These are phyloP conservation scores for Perca fluviatilis DNA, from an alignment of 2,113 vertebrate species.

Conservation along the genomic window DNA sequence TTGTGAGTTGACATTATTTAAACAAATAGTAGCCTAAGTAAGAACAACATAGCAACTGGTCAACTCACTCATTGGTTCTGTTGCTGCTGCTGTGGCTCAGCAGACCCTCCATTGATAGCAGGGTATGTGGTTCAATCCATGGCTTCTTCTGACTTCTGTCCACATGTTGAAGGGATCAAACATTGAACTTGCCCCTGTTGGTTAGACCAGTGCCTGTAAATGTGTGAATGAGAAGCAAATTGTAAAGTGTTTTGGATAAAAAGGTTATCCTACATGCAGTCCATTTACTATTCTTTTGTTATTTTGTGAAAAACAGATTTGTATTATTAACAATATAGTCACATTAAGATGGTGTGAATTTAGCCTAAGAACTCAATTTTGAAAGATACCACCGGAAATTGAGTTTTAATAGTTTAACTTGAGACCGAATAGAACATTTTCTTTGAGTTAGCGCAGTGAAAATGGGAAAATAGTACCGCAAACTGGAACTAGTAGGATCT, in stretches of 20 bases:
- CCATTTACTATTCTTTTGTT: background rate
- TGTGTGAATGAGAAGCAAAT: background rate
- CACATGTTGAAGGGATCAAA: background rate
- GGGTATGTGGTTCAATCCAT: background rate
- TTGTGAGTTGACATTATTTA: background rate
- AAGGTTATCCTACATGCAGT: background rate
- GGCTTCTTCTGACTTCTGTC: background rate
- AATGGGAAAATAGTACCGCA: conserved; percentile 9
- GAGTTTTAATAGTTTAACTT: background rate
- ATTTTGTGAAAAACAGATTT: too few species aligned
- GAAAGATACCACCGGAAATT: conserved; percentile 55
- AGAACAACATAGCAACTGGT: background rate
- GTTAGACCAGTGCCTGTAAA: background rate
- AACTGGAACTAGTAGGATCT: conserved; percentile 14
- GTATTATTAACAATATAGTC: too few species aligned
- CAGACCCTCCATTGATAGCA: background rate
- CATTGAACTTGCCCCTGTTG: background rate
- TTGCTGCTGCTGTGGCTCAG: background rate
- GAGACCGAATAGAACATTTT: background rate
- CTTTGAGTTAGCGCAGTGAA: conserved; percentile 28
- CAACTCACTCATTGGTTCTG: background rate
- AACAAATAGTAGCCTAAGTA: background rate
- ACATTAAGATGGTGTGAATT: background rate
- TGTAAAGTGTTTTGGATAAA: background rate
- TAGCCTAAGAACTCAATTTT: conserved; percentile 37